phyloP scores from a whole-genome alignment of 2,113 vertebrate species.

The Garra rufa region DNA sequence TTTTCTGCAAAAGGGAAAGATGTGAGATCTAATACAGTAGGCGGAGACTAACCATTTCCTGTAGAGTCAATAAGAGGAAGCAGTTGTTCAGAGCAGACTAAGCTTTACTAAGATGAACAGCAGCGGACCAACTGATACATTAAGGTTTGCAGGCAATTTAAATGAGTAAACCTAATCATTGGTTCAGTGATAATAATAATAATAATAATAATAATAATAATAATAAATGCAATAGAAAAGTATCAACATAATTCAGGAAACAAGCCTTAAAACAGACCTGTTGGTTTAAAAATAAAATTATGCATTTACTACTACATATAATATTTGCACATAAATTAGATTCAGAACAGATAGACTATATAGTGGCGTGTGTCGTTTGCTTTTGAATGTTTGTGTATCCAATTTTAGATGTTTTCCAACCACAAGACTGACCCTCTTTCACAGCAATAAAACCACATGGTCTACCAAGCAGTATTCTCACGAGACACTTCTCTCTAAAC shows the following conservation, averaged over 20 bases:
- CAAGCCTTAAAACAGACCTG: too few relatives aligned
- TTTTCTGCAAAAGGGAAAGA: neutral
- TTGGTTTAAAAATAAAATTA: neutral
- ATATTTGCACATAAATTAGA: neutral
- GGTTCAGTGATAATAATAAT: too few relatives aligned
- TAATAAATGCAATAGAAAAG: too few relatives aligned
- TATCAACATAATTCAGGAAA: too few relatives aligned
- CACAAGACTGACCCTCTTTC: neutral
- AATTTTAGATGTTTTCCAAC: conserved; percentile 1
- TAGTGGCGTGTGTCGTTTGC: neutral
- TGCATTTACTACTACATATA: neutral
- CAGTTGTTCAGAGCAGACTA: neutral
- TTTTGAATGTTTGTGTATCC: neutral
- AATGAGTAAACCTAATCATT: neutral
- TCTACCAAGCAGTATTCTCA: neutral
- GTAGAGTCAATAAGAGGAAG: neutral
- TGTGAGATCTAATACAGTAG: neutral
- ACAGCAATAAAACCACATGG: neutral
- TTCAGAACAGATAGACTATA: neutral
- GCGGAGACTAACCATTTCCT: neutral
- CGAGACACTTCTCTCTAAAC: neutral
- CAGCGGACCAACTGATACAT: neutral
- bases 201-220: too few relatives aligned
- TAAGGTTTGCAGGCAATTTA: neutral
- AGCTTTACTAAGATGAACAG: neutral